Evolutionary conservation across 2,888 invertebrate species (phyloP), one percentile per base, ranked within the genome.

Genomic region (Clostera curtula): DNA sequence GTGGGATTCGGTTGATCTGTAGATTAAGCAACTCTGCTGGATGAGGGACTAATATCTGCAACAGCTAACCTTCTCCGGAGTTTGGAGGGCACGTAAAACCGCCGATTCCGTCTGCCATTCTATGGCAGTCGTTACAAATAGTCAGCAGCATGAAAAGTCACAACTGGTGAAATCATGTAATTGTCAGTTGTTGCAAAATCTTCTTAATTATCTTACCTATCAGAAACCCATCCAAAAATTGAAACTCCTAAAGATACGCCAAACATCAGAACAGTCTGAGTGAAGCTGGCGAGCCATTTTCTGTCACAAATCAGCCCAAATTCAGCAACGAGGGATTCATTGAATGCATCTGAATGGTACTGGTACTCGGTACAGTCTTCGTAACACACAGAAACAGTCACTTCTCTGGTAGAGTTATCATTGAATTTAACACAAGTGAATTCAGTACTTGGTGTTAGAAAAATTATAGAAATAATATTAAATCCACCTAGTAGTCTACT

Each of bases 181-280:
- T n/a, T n/a, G n/a, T n/a, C n/a, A n/a, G n/a, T n/a, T n/a, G n/a
- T n/a, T n/a, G n/a, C n/a, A n/a, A n/a, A n/a, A n/a, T n/a, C n/a
- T 11, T 6, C n/a, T 21, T 25, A 87, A 27, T 91, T 75, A 1
- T 90, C 90, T 31, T 36, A 71, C 74, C 67, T 66, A 34, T 73
- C 73, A 19, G 74, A 72, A 21, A 67, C 30, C 73, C 72, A 74
- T 12, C 74, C 71, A 36, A 64, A 59, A 2, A 53, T 2, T 8
- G 48, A 46, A 8, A 59, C 50, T 1, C 73, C 74, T 3, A 60
- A 5, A 10, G 69, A 31, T 5, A 70, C 23, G 0, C 70, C 73
- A 19, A 69, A 49, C 69, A 72, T 70, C 27, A 67, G 24, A 2
- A 60, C 34, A 2, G 58, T 56, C 34, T 74, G 73, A 0, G 55